Evolutionary conservation across 2,113 vertebrate genomes (phyloP), one percentile per base, ranked within the genome.

Genomic region (Ia io): DNA sequence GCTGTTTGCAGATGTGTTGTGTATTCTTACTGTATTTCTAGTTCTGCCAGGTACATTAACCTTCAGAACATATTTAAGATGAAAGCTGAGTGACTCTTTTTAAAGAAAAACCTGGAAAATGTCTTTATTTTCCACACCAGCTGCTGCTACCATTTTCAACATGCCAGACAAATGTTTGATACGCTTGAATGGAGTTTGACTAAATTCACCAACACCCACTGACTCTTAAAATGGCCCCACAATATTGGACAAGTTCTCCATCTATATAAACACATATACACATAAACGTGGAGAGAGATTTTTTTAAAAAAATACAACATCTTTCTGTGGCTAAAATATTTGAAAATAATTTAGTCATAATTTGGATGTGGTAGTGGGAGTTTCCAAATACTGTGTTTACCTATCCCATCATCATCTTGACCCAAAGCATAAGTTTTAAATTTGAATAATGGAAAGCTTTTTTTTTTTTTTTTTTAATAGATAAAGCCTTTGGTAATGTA

Each of bases 131-230:
- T 97, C 61, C 8, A 0, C 8, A 79, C 73, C 89, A 94, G 93
- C 89, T 98, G 89, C 83, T 90, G 47, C 59, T 96, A 49, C 37
- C 95, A 86, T 85, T 97, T 96, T 69, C 56, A 84, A 94, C n/a
- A 9, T 3, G 84, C 70, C 82, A 93, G 51, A 93, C 35, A 90
- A 94, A 94, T 86, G 30, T 94, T 85, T 59, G 77, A 71, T 88
- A 89, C 37, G 3, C 53, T 93, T 84, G n/a, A 74, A 93, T 49
- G 12, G 69, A 90, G 61, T 51, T 59, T 90, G 65, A 88, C 53
- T 93, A 94, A 98, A 95, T 85, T 84, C 42, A 35, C 11, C 53
- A 51, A 85, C 84, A 92, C 56, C n/a, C 6, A 13, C 12, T 93
- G 77, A 93, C 47, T 94, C 47, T 53, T 61, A 95, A 96, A 95